Evolutionary conservation across 2,888 invertebrate genomes (phyloP), one percentile per base, ranked within the genome.

Genomic region (Automeris io): DNA sequence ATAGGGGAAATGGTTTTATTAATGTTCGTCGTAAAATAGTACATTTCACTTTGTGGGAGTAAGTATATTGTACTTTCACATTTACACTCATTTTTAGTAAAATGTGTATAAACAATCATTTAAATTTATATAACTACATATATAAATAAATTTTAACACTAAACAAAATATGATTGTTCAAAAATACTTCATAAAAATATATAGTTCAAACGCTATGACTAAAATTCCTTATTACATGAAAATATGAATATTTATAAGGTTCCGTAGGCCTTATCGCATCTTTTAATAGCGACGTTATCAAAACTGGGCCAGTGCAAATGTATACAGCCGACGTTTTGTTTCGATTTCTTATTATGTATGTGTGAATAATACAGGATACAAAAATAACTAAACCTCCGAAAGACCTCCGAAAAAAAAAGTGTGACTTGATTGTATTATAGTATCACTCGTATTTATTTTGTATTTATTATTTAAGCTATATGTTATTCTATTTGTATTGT

Each of bases 291-390:
- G 47, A 45, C 40, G 47, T 43, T 62, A 69, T 58, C 55, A 64
- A 51, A 71, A 67, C 46, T 63, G 51, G 69, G 66, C 43, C 68
- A 61, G 60, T 51, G 61, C 61, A 68, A 60, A 61, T 65, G 11
- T 25, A 37, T 16, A 32, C 31, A 7, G 23, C n/a, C 23, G 7
- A 29, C 9, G 29, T 29, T 16, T 16, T 29, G 29, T 29, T 16
- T 8, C 8, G 5, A n/a, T 4, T 16, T 8, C 12, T 3, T 13
- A 16, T 16, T 29, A 16, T 8, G 16, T 2, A 16, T n/a, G n/a
- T n/a, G n/a, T n/a, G n/a, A n/a, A n/a, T n/a, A n/a, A n/a, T n/a
- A n/a, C n/a, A n/a, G n/a, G n/a, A n/a, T n/a, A n/a, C n/a, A n/a
- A n/a, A n/a, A n/a, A n/a, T n/a, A n/a, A n/a, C n/a, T n/a, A n/a